Evolutionary conservation across 2,797 vertebrate species (phyloP), one percentile per base, ranked within the genome.

Genomic region (Decapterus maruadsi): DNA sequence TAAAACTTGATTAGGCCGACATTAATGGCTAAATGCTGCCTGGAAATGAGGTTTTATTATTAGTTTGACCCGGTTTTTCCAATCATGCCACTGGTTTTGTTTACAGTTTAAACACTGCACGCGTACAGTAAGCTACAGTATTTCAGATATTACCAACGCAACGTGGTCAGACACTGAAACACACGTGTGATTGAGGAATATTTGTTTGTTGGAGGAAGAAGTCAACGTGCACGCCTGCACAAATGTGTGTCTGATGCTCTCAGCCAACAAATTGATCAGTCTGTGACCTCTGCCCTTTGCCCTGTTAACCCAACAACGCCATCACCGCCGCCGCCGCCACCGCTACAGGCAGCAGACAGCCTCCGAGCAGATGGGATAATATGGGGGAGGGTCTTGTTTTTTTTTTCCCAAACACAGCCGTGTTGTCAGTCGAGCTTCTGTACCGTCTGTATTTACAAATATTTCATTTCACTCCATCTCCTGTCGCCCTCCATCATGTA

Each of bases 251-350:
- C 80, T 69, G 57, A 78, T 8, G 34, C 77, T 80, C 74, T 62
- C 42, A 43, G 82, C 68, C 85, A 78, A 89, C 89, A 90, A 89
- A 94, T 87, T 70, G 87, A 93, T 93, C 88, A 89, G 94, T 93
- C 92, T 94, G 91, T 81, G 77, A 92, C 91, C 94, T 92, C 68
- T 91, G 86, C 38, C 88, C 87, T 83, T 80, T 80, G 55, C 43
- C 85, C 69, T 87, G 76, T 84, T 91, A 84, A 88, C 83, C 89
- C 75, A 74, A 42, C 26, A 0, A 53, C 7, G 4, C 31, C 26
- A 26, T 26, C 31, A 34, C 31, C 31, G 31, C 4, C 31, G 31
- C 4, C 31, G 31, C 56, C 60, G 14, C 57, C 29, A 14, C 56
- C 8, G 34, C 70, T 38, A 13, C 75, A 31, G 68, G 76, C 75